Evolutionary conservation across 2,113 vertebrate species (phyloP), one percentile per base, ranked within the genome.

Genomic region (Myotis brandtii): DNA sequence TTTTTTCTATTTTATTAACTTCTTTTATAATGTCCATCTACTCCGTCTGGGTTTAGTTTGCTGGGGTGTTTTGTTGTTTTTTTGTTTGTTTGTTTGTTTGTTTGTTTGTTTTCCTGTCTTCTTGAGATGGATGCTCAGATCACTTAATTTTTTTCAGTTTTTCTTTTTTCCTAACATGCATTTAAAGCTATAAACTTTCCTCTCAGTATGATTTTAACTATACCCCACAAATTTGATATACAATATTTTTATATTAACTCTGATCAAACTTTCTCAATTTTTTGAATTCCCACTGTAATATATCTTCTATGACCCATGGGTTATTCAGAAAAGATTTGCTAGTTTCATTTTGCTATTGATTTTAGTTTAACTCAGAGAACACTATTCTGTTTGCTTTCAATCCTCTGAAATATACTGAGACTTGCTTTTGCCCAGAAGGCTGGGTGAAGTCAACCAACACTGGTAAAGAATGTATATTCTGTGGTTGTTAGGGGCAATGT

Each of bases 241-340:
- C 0, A 62, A 4, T 64, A 76, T 85, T 93, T 95, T 93, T 52
- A 88, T 87, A 75, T 69, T 54, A 46, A 92, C 52, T 70, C 62
- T 80, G 66, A 64, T 37, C 37, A 84, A 96, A 87, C n/a, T 92
- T 86, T 59, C 52, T 95, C 43, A 72, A 80, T n/a, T 64, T 84
- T 80, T 73, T 32, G 75, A 75, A 88, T 69, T 86, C 37, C 18
- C 76, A 67, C 0, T 79, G 34, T 59, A 82, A 40, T 4, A 43
- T 2, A 56, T 27, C 70, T 92, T 89, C 50, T 84, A 54, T 27
- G 11, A 79, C 43, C 64, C 30, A 48, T n/a, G 9, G 2, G 4
- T 86, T 43, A 82, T 67, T 92, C 52, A 46, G 9, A 56, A 89
- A 87, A 34, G 14, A 70, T 46, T 46, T 85, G 67, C 82, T 56